Percentiles rank a stretch among this genome's conserved stretches.
phyloP scores from a whole-genome alignment of 1,140 invertebrate species.

The Stegodyphus mimosarum region DNA sequence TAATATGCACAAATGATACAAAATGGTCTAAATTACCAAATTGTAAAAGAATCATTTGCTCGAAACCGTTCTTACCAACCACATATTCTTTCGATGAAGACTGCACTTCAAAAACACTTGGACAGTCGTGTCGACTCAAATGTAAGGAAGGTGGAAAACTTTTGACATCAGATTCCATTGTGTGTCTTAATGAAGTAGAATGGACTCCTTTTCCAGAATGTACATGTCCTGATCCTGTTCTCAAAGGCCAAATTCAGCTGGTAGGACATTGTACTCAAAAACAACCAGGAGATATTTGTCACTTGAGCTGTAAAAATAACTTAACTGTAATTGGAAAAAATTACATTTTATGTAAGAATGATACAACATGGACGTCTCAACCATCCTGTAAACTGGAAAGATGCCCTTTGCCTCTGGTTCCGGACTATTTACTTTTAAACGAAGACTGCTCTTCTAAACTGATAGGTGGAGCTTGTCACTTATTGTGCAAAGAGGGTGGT shows the following conservation, averaged over 20 bases:
- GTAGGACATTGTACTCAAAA: background rate
- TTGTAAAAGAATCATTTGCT: background rate
- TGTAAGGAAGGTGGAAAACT: background rate
- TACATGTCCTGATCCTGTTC: background rate
- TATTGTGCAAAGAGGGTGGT: background rate
- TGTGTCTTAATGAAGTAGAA: background rate
- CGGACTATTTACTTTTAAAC: background rate
- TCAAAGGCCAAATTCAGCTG: background rate
- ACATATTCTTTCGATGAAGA: background rate
- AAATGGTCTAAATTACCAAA: background rate
- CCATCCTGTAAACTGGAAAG: background rate
- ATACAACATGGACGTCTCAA: background rate
- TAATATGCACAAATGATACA: background rate
- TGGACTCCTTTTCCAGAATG: background rate
- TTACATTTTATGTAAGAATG: background rate
- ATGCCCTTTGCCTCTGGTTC: background rate
- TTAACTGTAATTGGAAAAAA: background rate
- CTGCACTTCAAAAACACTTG: background rate
- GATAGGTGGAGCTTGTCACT: background rate
- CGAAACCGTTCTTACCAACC: background rate
- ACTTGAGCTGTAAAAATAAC: background rate
- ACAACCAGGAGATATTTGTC: background rate
- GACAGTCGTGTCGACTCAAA: background rate
- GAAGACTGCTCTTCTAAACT: background rate
- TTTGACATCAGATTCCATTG: background rate